Evolutionary conservation across 1,140 invertebrate species (phyloP).

Genomic region (Halyomorpha halys): DNA sequence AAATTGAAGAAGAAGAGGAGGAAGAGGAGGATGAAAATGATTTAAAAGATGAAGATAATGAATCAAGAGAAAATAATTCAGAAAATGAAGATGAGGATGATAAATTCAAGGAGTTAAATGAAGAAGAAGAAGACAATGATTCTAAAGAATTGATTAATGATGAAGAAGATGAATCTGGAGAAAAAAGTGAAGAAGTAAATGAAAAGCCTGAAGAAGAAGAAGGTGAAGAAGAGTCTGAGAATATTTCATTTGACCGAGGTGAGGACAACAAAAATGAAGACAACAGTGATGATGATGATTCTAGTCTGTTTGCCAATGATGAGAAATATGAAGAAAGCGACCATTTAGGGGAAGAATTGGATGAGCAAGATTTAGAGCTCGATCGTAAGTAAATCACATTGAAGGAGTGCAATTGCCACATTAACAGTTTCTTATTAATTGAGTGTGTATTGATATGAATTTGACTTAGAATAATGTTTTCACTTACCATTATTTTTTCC

Average conservation of each 20-base stretch:
- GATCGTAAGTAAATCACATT: neutral
- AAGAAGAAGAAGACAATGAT: slow-evolving; percentile 30
- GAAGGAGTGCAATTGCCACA: neutral
- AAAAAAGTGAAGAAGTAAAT: slow-evolving; percentile 31
- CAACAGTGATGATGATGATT: slow-evolving; percentile 3
- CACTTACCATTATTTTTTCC: no score
- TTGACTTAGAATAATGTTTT: no score
- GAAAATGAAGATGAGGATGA: slow-evolving; percentile 17
- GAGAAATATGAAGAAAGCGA: neutral
- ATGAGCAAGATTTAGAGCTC: neutral
- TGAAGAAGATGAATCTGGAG: slow-evolving; percentile 32
- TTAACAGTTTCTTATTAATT: neutral
- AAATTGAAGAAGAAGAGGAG: slow-evolving; percentile 21
- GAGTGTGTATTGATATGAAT: no score
- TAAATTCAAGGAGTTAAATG: slow-evolving; percentile 29
- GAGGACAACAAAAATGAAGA: slow-evolving; percentile 15
- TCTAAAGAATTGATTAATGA: slow-evolving; percentile 31
- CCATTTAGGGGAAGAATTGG: neutral
- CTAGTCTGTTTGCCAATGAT: neutral
- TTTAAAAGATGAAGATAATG: slow-evolving; percentile 20
- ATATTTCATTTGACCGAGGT: slow-evolving; percentile 4
- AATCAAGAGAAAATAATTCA: slow-evolving; percentile 15
- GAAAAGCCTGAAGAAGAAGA: slow-evolving; percentile 30
- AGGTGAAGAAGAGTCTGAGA: slow-evolving; percentile 22
- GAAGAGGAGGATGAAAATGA: slow-evolving; percentile 23